phyloP scores from a whole-genome alignment of 2,113 vertebrate genomes.

The Cavia aperea region DNA sequence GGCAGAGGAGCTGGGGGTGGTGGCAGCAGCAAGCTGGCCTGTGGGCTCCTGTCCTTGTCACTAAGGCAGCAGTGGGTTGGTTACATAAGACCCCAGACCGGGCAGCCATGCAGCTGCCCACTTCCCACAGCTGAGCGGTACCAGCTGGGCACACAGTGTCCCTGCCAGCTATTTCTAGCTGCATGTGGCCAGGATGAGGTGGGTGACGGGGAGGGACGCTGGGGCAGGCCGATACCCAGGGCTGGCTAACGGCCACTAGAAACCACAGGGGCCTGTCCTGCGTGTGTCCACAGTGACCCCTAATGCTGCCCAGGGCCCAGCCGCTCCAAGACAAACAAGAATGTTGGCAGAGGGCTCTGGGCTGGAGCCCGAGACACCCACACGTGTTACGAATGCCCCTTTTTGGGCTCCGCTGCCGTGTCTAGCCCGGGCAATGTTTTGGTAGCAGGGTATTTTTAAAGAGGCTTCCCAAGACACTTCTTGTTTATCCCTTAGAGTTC shows the following conservation, averaged over 20 bases:
- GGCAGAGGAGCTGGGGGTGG: not conserved
- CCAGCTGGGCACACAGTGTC: not conserved
- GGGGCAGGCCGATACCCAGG: not conserved
- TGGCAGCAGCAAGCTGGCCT: not conserved
- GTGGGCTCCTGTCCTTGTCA: not conserved
- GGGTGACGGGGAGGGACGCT: not conserved
- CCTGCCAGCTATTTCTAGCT: conserved; percentile 44
- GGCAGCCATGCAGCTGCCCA: not conserved
- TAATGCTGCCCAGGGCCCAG: not conserved
- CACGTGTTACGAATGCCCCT: not conserved
- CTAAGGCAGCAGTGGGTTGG: not conserved
- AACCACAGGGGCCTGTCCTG: not conserved
- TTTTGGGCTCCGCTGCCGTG: not conserved
- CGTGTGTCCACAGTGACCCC: not conserved
- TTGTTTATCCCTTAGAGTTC: conserved; percentile 44
- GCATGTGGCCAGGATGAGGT: conserved; percentile 11
- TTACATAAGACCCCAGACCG: not conserved
- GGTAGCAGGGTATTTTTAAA: conserved; percentile 50
- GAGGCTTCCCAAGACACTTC: conserved; percentile 50
- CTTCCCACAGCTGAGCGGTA: not conserved
- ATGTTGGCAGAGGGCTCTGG: not conserved
- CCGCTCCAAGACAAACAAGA: not conserved
- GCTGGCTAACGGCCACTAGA: conserved; percentile 9
- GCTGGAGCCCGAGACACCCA: not conserved
- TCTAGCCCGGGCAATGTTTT: not conserved